Evolutionary conservation across 2,888 invertebrate species (phyloP), one percentile per base, ranked within the genome.

Genomic region (Tiphia femorata): DNA sequence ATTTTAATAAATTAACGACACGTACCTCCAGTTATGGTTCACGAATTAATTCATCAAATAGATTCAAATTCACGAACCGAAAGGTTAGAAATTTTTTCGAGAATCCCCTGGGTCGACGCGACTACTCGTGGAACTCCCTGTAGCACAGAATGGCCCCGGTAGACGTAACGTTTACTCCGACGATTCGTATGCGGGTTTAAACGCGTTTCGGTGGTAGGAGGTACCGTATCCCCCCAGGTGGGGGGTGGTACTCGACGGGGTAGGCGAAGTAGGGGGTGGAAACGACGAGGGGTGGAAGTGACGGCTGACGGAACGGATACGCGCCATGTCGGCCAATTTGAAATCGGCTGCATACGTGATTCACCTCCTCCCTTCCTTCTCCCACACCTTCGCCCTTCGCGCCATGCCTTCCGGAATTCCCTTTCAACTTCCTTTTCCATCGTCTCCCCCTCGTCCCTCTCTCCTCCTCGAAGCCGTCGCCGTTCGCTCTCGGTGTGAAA

Each of bases 241-340:
- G n/a, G n/a, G n/a, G n/a, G n/a, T n/a, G n/a, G n/a, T n/a, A n/a
- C n/a, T n/a, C n/a, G n/a, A n/a, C n/a, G n/a, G n/a, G n/a, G n/a
- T n/a, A n/a, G n/a, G n/a, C n/a, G n/a, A n/a, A n/a, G 17, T 35
- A 35, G 17, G 8, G 35, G 8, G 3, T 6, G 7, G 8, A 35
- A 35, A 35, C 35, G 35, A 35, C 35, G 10, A 35, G 17, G 35
- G 6, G 8, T 35, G 35, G 17, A 0, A 17, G 16, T 35, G 35
- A 35, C 35, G 17, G 10, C 17, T 35, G 35, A 35, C 17, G 17
- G 35, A 35, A 35, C 16, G 16, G 12, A 35, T 35, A 35, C 38
- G 25, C 49, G 44, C 35, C 38, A 40, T 47, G 44, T 42, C 41
- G 51, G 8, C 51, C 51, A 62, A 59, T 59, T 59, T 62, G 49